A percentile compares a stretch with the other conserved stretches of the same genome.
Evolutionary conservation across 2,797 vertebrate species (phyloP).

Genomic region (Decapterus maruadsi): DNA sequence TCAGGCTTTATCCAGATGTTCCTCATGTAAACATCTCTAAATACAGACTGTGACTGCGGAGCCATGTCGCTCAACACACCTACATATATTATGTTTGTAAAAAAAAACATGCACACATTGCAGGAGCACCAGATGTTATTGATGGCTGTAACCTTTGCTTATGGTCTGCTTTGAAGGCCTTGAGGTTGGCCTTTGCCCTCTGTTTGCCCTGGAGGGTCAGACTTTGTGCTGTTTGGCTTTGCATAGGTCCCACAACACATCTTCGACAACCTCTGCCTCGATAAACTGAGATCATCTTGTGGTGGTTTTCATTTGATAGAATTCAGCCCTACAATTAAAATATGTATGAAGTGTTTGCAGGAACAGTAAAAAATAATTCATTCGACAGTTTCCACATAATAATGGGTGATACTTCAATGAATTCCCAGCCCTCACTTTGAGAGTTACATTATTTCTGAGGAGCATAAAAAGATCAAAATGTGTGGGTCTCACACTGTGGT

Average conservation of each 20-base stretch:
- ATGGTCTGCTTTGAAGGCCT: slow-evolving; percentile 40
- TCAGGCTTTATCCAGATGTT: slow-evolving; percentile 82
- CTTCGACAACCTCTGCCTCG: slow-evolving; percentile 5
- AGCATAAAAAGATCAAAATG: slow-evolving; percentile 46
- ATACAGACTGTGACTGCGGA: slow-evolving; percentile 62
- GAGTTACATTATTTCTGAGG: slow-evolving; percentile 44
- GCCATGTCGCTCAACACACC: slow-evolving; percentile 60
- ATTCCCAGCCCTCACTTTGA: slow-evolving; percentile 22
- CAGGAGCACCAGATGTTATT: slow-evolving; percentile 51
- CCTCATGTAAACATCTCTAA: slow-evolving; percentile 78
- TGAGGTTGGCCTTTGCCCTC: slow-evolving; percentile 58
- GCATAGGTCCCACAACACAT: neutral
- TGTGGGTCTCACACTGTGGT: slow-evolving; percentile 32
- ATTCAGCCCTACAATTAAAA: neutral
- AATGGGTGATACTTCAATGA: slow-evolving; percentile 9
- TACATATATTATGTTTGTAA: slow-evolving; percentile 36
- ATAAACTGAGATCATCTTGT: neutral
- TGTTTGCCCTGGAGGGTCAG: slow-evolving; percentile 29
- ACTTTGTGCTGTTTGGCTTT: slow-evolving; percentile 8
- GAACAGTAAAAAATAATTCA: neutral
- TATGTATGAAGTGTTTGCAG: neutral
- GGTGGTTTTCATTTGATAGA: slow-evolving; percentile 10
- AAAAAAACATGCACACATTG: slow-evolving; percentile 22
- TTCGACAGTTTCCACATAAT: slow-evolving; percentile 18
- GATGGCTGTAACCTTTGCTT: slow-evolving; percentile 44